A percentile compares a stretch with the other conserved stretches of the same genome.
Evolutionary conservation across 2,888 invertebrate genomes (phyloP).

Genomic region (Criorhina ranunculi): DNA sequence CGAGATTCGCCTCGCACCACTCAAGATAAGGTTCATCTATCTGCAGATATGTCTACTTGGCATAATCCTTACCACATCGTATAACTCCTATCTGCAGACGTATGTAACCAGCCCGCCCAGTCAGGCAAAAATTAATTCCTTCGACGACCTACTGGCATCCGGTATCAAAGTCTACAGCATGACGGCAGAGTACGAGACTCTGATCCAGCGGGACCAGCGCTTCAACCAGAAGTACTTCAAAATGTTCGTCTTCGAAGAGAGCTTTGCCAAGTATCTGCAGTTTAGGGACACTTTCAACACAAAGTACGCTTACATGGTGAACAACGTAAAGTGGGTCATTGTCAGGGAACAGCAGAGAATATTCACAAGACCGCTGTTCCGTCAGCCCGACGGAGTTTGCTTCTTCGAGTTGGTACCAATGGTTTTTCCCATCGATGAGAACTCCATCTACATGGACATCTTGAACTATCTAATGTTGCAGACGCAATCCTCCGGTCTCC

Average conservation of each 20-base stretch:
- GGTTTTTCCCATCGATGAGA: slow-evolving; percentile 80
- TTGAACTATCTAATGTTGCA: slow-evolving; percentile 79
- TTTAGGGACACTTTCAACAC: slow-evolving; percentile 79
- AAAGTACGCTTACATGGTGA: slow-evolving; percentile 79
- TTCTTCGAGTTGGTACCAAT: slow-evolving; percentile 79
- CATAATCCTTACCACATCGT: slow-evolving; percentile 81
- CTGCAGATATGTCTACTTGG: slow-evolving; percentile 81
- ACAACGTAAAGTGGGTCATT: slow-evolving; percentile 79
- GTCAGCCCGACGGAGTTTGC: slow-evolving; percentile 79
- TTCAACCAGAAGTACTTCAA: slow-evolving; percentile 77
- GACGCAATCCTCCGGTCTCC: slow-evolving; percentile 78
- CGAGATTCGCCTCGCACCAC: slow-evolving; percentile 78
- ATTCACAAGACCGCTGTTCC: slow-evolving; percentile 80
- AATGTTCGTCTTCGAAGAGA: slow-evolving; percentile 78
- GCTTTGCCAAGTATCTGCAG: slow-evolving; percentile 77
- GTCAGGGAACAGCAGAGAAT: slow-evolving; percentile 80
- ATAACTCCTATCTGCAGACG: slow-evolving; percentile 81
- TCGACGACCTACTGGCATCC: slow-evolving; percentile 80
- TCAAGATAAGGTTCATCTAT: slow-evolving; percentile 79
- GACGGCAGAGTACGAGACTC: slow-evolving; percentile 78
- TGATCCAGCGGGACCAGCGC: slow-evolving; percentile 73
- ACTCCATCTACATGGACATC: slow-evolving; percentile 79
- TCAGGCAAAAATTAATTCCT: slow-evolving; percentile 75
- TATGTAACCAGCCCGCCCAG: slow-evolving; percentile 81
- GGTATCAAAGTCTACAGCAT: slow-evolving; percentile 78